phyloP scores from a whole-genome alignment of 2,113 vertebrate species.

The Rhea americana region DNA sequence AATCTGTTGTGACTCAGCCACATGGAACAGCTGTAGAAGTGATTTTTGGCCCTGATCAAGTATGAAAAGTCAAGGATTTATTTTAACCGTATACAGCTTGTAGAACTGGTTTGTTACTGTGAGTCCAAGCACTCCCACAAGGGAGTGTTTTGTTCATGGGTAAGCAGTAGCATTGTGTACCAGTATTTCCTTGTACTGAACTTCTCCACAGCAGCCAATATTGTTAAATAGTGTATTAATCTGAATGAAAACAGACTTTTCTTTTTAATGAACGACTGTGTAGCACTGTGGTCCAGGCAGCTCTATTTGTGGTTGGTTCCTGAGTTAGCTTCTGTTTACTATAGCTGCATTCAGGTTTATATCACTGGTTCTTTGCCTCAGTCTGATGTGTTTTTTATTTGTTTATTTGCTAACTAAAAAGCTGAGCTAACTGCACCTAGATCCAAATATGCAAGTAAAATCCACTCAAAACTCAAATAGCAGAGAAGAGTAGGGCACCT shows the following conservation, averaged over 20 bases:
- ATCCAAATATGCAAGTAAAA: not conserved
- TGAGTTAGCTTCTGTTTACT: not conserved
- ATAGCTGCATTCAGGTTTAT: not conserved
- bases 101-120: not conserved
- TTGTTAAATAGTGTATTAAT: not conserved
- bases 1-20: not conserved
- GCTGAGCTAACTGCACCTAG: accelerated
- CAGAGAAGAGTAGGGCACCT: not conserved
- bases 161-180: not conserved
- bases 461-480: not conserved
- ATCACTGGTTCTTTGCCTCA: not conserved
- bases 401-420: not conserved
- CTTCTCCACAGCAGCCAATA: not conserved
- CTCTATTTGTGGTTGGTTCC: not conserved
- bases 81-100: not conserved
- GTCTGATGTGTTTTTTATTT: not conserved
- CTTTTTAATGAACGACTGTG: not conserved
- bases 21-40: constrained; percentile 39
- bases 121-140: not conserved
- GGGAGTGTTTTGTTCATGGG: not conserved
- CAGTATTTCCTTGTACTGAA: not conserved
- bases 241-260: not conserved
- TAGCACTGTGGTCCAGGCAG: not conserved
- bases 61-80: not conserved
- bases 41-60: constrained; percentile 28